phyloP scores from a whole-genome alignment of 2,797 vertebrate genomes.

The Valencia hispanica region DNA sequence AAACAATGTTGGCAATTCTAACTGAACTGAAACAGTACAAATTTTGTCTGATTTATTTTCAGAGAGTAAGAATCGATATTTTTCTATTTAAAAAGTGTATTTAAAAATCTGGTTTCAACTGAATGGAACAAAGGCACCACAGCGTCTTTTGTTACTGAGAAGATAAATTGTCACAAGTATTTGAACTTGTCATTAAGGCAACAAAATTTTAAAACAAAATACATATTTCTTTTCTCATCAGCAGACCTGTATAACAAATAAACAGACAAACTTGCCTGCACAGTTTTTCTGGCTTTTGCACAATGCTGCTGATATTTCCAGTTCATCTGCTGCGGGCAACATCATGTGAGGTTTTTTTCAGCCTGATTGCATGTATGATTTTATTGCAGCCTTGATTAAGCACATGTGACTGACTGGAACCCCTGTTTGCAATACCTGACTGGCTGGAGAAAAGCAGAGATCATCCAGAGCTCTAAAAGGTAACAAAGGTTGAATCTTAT shows the following conservation, averaged over 20 bases:
- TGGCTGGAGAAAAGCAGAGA: slow-evolving; percentile 45
- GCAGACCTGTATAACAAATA: slow-evolving; percentile 57
- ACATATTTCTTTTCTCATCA: slow-evolving; percentile 45
- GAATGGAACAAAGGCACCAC: slow-evolving; percentile 41
- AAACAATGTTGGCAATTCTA: background rate
- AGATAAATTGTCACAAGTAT: slow-evolving; percentile 59
- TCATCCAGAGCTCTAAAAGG: slow-evolving; percentile 40
- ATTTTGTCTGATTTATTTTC: background rate
- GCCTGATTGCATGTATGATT: slow-evolving; percentile 64
- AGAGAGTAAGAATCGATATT: background rate
- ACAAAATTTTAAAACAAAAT: slow-evolving; percentile 43
- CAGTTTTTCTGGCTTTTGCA: slow-evolving; percentile 31
- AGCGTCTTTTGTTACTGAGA: slow-evolving; percentile 48
- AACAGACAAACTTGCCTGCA: slow-evolving; percentile 46
- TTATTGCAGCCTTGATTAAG: slow-evolving; percentile 75
- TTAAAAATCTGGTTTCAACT: background rate
- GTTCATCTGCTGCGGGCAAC: slow-evolving; percentile 55
- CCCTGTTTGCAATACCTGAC: slow-evolving; percentile 55
- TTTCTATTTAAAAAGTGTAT: background rate
- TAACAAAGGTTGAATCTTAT: slow-evolving; percentile 46
- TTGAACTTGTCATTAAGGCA: slow-evolving; percentile 52
- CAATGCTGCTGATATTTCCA: slow-evolving; percentile 54
- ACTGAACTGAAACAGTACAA: background rate
- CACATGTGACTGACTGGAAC: slow-evolving; percentile 70
- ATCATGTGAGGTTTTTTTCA: slow-evolving; percentile 71